A percentile compares a stretch with the other conserved stretches of the same genome.
These are phyloP conservation scores for Battus philenor DNA, from an alignment of 1,140 invertebrate species.

Conservation along the genomic window DNA sequence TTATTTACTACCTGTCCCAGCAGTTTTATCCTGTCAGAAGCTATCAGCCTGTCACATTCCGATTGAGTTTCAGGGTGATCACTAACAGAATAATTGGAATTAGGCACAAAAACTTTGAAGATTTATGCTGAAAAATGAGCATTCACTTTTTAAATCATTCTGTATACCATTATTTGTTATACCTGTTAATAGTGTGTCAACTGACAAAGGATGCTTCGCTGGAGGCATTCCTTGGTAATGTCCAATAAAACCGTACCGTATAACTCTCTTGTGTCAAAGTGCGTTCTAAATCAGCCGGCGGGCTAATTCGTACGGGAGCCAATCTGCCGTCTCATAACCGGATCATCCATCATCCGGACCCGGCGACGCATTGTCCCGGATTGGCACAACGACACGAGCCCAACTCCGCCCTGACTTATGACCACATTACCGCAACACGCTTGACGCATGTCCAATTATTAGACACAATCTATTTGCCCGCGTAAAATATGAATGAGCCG, in stretches of 20 bases:
- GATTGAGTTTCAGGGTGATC: no score
- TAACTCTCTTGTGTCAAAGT: constrained; percentile 21
- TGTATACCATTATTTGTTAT: no score
- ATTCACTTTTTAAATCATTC: no score
- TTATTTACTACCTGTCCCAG: no score
- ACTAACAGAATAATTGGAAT: no score
- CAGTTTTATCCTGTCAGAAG: no score
- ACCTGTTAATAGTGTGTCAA: no score
- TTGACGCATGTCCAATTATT: constrained; percentile 70
- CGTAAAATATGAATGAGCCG: constrained; percentile 60
- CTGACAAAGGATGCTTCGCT: no score
- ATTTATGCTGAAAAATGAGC: no score
- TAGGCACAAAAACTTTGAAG: no score
- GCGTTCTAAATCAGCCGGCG: constrained; percentile 2
- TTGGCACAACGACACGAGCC: constrained; percentile 51
- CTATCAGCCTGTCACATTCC: no score
- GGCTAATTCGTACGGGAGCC: constrained; percentile 19
- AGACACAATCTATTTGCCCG: constrained; percentile 57
- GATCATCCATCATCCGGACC: constrained; percentile 43
- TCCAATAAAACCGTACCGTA: background rate
- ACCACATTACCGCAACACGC: constrained; percentile 59
- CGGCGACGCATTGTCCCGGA: constrained; percentile 41
- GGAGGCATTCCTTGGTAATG: background rate
- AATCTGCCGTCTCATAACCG: constrained; percentile 29
- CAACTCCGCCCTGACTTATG: constrained; percentile 51